Evolutionary conservation across 1,140 invertebrate genomes (phyloP).

Genomic region (Coptotermes formosanus): DNA sequence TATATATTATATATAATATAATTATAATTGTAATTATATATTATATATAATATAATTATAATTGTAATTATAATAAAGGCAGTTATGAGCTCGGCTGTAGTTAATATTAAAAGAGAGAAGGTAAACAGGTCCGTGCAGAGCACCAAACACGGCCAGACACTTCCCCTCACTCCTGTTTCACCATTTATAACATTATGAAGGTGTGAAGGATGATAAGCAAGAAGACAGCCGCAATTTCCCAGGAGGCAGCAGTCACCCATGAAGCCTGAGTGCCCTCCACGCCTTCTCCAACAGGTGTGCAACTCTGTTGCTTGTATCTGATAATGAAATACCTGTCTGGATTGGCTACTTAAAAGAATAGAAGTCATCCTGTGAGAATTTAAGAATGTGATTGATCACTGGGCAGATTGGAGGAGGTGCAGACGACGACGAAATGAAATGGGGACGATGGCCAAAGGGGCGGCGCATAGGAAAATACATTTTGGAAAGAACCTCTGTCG

Average conservation of each 20-base stretch:
- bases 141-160: too few species aligned
- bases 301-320: background rate
- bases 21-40: too few species aligned
- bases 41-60: too few species aligned
- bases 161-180: background rate
- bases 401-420: background rate
- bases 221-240: background rate
- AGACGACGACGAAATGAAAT: background rate
- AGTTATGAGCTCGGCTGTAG: too few species aligned
- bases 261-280: background rate
- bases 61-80: too few species aligned
- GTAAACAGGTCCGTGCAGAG: too few species aligned
- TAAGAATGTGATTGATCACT: background rate
- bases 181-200: background rate
- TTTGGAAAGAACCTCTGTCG: too few species aligned
- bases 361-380: background rate
- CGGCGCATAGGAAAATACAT: too few species aligned
- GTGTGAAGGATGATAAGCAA: background rate
- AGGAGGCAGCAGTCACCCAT: background rate
- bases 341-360: background rate
- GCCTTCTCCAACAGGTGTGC: constrained; percentile 9
- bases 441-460: background rate
- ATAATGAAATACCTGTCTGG: constrained; percentile 7
- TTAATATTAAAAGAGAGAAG: too few species aligned
- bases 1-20: too few species aligned